Conservation (phyloP, 1,140 invertebrate genomes). For the Drosophila kohkoa region DNA sequence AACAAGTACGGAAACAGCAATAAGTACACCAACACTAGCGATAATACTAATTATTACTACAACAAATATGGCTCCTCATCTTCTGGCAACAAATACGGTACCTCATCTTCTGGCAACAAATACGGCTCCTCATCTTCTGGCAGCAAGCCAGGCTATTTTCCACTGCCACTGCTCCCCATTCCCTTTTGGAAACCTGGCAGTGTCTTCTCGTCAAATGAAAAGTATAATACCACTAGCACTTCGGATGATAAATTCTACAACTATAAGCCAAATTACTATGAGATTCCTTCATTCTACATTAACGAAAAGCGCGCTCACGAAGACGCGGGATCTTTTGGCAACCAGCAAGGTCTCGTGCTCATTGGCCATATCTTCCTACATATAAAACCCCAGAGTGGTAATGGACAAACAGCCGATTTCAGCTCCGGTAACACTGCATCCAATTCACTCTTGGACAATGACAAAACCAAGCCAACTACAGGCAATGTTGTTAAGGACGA, state of each 20-base stretch:
- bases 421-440: not conserved
- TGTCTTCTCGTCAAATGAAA: not conserved
- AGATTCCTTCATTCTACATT: slow-evolving; percentile 8
- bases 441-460: not conserved
- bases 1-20: slow-evolving; percentile 15
- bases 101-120: slow-evolving; percentile 25
- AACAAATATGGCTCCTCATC: not conserved
- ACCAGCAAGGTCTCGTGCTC: slow-evolving; percentile 13
- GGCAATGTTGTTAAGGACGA: not conserved
- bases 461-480: not conserved
- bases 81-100: slow-evolving; percentile 11
- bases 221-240: not conserved
- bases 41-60: not conserved
- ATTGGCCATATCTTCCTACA: slow-evolving; percentile 41
- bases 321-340: not conserved
- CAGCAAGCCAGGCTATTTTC: slow-evolving; percentile 26
- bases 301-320: not conserved
- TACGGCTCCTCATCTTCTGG: not conserved
- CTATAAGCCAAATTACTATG: slow-evolving; percentile 10
- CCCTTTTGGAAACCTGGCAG: slow-evolving; percentile 53
- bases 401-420: not conserved
- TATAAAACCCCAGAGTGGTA: slow-evolving; percentile 3
- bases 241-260: slow-evolving; percentile 3
- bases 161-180: slow-evolving; percentile 59
- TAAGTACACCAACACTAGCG: not conserved